Percentiles rank a stretch among this genome's conserved stretches.
Conservation (phyloP, 1,140 invertebrate species). For the Neomicropteryx cornuta region DNA sequence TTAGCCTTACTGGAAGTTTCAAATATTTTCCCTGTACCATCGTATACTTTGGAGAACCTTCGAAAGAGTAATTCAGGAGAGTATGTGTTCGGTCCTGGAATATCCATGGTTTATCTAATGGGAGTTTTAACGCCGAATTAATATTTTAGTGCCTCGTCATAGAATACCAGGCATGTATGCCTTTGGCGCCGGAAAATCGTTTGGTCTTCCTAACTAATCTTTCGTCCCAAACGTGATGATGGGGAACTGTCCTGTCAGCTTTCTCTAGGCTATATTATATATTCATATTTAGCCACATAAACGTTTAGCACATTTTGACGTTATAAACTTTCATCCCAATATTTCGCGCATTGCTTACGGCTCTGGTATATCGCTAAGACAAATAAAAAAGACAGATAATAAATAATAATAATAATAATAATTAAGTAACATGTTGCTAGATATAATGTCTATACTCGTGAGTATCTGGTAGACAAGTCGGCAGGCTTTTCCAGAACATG, state of each 20-base stretch:
- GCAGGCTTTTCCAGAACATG: too few relatives aligned
- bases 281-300: too few relatives aligned
- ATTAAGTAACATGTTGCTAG: too few relatives aligned
- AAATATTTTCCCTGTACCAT: constrained; percentile 35
- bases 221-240: constrained; percentile 45
- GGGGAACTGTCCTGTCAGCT: constrained; percentile 49
- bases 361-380: too few relatives aligned
- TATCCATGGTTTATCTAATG: constrained; percentile 35
- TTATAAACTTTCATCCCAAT: too few relatives aligned
- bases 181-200: constrained; percentile 43
- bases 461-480: too few relatives aligned
- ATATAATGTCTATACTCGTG: too few relatives aligned
- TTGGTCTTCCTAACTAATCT: constrained; percentile 32
- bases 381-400: too few relatives aligned
- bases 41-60: constrained; percentile 40
- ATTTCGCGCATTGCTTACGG: too few relatives aligned
- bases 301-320: too few relatives aligned
- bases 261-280: constrained; percentile 51
- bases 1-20: constrained; percentile 39
- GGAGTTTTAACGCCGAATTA: constrained; percentile 43
- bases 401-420: too few relatives aligned
- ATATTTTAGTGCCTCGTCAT: constrained; percentile 47
- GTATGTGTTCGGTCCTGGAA: constrained; percentile 43
- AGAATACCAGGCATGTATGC: constrained; percentile 37
- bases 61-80: constrained; percentile 36